phyloP scores from a whole-genome alignment of 2,888 invertebrate genomes.

The Malthinus seriepunctatus region DNA sequence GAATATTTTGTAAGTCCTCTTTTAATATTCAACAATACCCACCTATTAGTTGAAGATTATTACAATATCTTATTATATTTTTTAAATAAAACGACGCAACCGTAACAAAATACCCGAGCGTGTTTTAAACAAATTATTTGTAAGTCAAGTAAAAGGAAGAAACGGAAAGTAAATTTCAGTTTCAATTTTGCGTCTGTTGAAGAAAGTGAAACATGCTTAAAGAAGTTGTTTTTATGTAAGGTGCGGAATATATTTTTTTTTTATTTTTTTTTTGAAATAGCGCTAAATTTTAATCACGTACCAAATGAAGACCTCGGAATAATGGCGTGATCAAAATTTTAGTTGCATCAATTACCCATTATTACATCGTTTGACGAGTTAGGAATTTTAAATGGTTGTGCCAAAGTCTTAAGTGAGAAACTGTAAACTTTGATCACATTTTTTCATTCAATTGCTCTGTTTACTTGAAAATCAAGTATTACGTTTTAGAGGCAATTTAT shows the following conservation, averaged over 20 bases:
- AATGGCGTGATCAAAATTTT: slow-evolving; percentile 8
- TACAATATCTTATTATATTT: neutral
- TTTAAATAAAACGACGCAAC: neutral
- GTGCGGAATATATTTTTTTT: neutral
- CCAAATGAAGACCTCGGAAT: slow-evolving; percentile 7
- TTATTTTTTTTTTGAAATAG: neutral
- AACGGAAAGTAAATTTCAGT: slow-evolving; percentile 4
- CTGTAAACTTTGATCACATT: no score
- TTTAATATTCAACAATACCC: slow-evolving; percentile 14
- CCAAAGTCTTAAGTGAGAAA: no score
- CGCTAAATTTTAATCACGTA: slow-evolving; percentile 11
- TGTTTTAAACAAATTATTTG: neutral
- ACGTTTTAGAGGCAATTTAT: no score
- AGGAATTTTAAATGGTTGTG: no score
- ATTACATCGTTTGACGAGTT: neutral
- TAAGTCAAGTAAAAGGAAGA: neutral
- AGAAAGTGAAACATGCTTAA: slow-evolving; percentile 4
- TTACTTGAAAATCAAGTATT: no score
- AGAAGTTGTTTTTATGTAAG: no score
- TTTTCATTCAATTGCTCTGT: no score
- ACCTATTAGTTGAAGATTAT: neutral
- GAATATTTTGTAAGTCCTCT: slow-evolving; percentile 13
- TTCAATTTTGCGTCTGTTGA: slow-evolving; percentile 2
- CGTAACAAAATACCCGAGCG: neutral
- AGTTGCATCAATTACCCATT: neutral